Evolutionary conservation across 1,140 invertebrate genomes (phyloP).

Genomic region (Zaprionus ghesquierei): DNA sequence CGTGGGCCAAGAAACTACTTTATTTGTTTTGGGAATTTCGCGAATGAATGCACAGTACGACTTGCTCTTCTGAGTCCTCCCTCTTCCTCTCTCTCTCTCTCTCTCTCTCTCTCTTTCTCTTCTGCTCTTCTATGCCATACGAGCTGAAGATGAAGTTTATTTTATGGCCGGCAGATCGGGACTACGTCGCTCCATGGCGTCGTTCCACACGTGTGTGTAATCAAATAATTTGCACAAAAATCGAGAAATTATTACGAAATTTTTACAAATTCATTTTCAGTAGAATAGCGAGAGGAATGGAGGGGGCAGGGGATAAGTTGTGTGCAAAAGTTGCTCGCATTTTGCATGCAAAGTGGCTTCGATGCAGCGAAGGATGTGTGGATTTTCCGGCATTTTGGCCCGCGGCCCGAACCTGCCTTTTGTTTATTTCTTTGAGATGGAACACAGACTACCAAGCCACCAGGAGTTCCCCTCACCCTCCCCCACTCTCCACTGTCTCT

Average conservation of each 20-base stretch:
- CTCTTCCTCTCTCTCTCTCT: background rate
- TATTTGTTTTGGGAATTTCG: conserved; percentile 76
- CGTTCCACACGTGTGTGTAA: conserved; percentile 77
- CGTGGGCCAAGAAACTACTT: conserved; percentile 45
- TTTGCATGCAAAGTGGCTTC: conserved; percentile 71
- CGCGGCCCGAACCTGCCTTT: conserved; percentile 42
- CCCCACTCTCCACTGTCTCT: background rate
- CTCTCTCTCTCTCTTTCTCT: background rate
- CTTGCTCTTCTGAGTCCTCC: background rate
- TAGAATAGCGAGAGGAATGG: background rate
- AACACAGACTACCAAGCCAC: conserved; percentile 38
- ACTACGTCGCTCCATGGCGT: conserved; percentile 29
- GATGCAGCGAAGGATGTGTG: conserved; percentile 64
- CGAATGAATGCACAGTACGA: conserved; percentile 55
- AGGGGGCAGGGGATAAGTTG: background rate
- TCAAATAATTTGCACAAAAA: conserved; percentile 78
- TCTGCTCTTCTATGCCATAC: conserved; percentile 40
- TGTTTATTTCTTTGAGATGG: conserved; percentile 79
- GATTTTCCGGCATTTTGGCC: conserved; percentile 75
- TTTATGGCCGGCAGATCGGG: conserved; percentile 52
- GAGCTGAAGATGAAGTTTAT: conserved; percentile 74
- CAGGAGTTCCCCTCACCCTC: background rate
- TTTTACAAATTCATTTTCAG: conserved; percentile 75
- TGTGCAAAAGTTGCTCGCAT: conserved; percentile 51
- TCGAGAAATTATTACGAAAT: conserved; percentile 78